Percentiles rank a stretch among this genome's conserved stretches.
These are phyloP conservation scores for Nephila pilipes DNA, from an alignment of 1,140 invertebrate species.

Conservation along the genomic window DNA sequence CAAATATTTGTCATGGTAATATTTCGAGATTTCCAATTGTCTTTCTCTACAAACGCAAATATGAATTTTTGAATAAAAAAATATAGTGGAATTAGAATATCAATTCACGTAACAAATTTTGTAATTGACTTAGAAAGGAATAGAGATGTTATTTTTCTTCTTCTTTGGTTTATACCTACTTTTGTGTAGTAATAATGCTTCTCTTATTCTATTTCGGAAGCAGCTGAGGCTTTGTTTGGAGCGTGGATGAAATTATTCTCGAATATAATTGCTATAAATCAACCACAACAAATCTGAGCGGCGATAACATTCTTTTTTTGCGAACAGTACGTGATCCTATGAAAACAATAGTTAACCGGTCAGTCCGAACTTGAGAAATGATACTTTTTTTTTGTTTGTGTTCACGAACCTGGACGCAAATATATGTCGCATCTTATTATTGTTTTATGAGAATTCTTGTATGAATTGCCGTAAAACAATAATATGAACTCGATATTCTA, in stretches of 20 bases:
- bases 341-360: conserved; percentile 15
- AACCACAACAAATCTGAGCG: background rate
- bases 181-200: too few relatives aligned
- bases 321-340: background rate
- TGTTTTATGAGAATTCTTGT: background rate
- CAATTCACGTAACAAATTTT: too few relatives aligned
- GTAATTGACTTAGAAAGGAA: too few relatives aligned
- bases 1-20: too few relatives aligned
- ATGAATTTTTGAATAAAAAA: too few relatives aligned
- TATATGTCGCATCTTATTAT: background rate
- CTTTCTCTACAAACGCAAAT: too few relatives aligned
- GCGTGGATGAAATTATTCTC: background rate
- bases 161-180: too few relatives aligned
- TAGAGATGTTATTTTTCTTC: too few relatives aligned
- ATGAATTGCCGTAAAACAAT: too few relatives aligned
- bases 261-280: background rate
- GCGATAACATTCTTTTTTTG: background rate
- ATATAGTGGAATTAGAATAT: too few relatives aligned
- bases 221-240: background rate
- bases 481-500: background rate
- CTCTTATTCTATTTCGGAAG: too few relatives aligned
- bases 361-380: background rate
- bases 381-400: background rate
- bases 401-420: background rate
- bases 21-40: too few relatives aligned